Base-by-base conservation (phyloP, 2,888 invertebrate species). In the Dasysyrphus albostriatus region DNA sequence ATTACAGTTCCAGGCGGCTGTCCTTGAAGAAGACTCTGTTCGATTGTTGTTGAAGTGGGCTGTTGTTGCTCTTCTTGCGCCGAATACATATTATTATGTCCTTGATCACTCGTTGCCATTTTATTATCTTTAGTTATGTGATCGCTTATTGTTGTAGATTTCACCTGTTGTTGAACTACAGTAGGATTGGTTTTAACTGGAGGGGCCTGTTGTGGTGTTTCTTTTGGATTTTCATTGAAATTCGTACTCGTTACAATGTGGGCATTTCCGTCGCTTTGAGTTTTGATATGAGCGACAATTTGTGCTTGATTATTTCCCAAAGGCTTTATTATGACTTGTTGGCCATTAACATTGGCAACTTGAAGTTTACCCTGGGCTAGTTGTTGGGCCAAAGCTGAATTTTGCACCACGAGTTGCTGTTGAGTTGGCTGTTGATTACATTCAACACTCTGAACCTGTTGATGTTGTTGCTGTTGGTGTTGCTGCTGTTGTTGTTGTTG, bases 1-100 rank as follows among this genome's bases (percentile, higher is more conserved):
- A 97, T 96, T 1, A 97, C 95, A 0, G 97, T 97, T 72, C 97
- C 97, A 0, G 97, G 96, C 5, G 97, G 97, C 91, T 97, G 97
- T 4, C 96, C 96, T 37, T 94, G 95, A 24, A 97, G 92, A 2
- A 97, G 93, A 10, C 95, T 95, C 89, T 96, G 96, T 91, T 97
- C 96, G 49, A 96, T 95, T 49, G 93, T 93, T 89, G 91, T 89
- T 72, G 90, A 83, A 76, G 89, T 79, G 37, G 89, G 51, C 24
- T 85, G 72, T 12, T 42, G 12, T 19, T 29, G 32, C 42, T 82
- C 82, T 67, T 87, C 78, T 29, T 63, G 73, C 14, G 74, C 34
- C 56, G 70, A 32, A 81, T 58, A 79, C 29, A 59, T 19, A 47
- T 67, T 49, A 49, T 47, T 67, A 49, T 69, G 74, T 0, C 51